A percentile compares a stretch with the other conserved stretches of the same genome.
Evolutionary conservation across 2,888 invertebrate species (phyloP).

Genomic region (Troides helena): DNA sequence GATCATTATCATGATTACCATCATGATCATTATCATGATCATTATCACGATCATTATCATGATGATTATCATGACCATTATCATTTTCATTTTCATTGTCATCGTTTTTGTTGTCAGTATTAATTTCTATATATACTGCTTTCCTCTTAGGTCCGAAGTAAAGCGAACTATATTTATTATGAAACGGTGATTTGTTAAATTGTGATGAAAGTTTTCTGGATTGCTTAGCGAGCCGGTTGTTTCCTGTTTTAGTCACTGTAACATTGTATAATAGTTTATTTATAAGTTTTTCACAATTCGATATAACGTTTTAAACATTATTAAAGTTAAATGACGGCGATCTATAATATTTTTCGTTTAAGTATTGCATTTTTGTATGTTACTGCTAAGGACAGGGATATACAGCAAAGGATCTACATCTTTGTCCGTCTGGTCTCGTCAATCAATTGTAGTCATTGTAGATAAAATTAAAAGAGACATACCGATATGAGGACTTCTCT

Average conservation of each 20-base stretch:
- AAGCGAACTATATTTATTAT: slow-evolving; percentile 7
- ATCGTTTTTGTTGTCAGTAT: neutral
- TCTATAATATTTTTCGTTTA: too few relatives aligned
- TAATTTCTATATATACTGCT: neutral
- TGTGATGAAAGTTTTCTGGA: neutral
- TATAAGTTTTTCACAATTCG: neutral
- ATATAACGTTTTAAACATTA: too few relatives aligned
- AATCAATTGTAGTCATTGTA: too few relatives aligned
- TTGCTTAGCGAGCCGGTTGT: neutral
- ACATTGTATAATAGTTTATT: neutral
- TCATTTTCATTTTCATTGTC: neutral
- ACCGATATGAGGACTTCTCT: slow-evolving; percentile 18
- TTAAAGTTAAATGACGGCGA: too few relatives aligned
- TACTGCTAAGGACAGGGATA: too few relatives aligned
- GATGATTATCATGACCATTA: too few relatives aligned
- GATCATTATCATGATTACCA: too few relatives aligned
- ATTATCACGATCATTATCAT: too few relatives aligned
- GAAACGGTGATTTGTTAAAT: neutral
- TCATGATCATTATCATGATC: too few relatives aligned
- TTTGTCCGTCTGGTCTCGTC: too few relatives aligned
- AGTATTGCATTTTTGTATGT: too few relatives aligned
- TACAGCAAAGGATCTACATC: too few relatives aligned
- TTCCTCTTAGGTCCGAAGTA: slow-evolving; percentile 14
- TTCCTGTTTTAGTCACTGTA: slow-evolving; percentile 9
- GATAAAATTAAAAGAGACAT: neutral